A percentile compares a stretch with the other conserved stretches of the same genome.
These are phyloP conservation scores for Furcifer pardalis DNA, from an alignment of 2,797 vertebrate species.

Conservation along the genomic window DNA sequence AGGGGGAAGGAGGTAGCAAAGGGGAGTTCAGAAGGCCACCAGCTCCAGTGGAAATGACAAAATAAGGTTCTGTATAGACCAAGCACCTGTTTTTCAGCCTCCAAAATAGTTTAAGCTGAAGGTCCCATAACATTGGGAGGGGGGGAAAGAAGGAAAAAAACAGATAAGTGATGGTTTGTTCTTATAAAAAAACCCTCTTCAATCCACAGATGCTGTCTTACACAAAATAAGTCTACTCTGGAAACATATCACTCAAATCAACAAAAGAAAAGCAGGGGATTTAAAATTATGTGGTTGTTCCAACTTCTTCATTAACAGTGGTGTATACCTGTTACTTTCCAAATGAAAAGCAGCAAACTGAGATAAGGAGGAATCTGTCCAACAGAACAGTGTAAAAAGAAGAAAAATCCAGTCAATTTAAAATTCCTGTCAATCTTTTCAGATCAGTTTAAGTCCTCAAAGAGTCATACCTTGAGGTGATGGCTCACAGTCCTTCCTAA, in stretches of 20 bases:
- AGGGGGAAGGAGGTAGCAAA: conserved; percentile 73
- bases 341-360: neutral
- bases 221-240: conserved; percentile 13
- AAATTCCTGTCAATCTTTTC: neutral
- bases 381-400: neutral
- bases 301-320: neutral
- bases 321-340: neutral
- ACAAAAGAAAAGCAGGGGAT: too few relatives aligned
- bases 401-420: neutral
- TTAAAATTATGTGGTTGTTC: neutral
- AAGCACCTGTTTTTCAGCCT: conserved; percentile 80
- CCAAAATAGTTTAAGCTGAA: conserved; percentile 76
- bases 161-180: conserved; percentile 77
- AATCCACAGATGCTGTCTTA: conserved; percentile 58
- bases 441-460: neutral
- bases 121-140: conserved; percentile 43
- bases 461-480: neutral
- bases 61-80: conserved; percentile 77
- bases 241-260: neutral
- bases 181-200: conserved; percentile 67
- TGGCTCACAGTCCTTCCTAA: neutral
- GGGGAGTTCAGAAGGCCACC: conserved; percentile 76
- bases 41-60: conserved; percentile 69
- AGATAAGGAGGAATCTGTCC: neutral
- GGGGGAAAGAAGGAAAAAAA: conserved; percentile 70